Conservation (phyloP, 2,797 vertebrate species). For the Diplodus sargus region DNA sequence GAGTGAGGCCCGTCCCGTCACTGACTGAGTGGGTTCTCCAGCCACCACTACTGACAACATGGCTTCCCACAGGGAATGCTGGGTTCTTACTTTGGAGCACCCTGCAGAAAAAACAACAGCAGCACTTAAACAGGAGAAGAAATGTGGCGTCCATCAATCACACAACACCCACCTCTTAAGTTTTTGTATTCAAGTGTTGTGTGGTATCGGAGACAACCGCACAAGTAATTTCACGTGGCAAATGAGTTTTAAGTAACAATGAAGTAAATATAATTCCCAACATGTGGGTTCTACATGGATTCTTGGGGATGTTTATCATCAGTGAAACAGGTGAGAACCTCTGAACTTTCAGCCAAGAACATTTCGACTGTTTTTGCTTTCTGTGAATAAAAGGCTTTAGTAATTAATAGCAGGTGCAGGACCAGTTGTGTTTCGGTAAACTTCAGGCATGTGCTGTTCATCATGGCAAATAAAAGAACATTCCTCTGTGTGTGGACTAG, state of each 20-base stretch:
- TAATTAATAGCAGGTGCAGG: conserved; percentile 54
- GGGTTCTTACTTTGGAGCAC: conserved; percentile 90
- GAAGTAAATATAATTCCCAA: conserved; percentile 7
- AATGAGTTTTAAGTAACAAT: neutral
- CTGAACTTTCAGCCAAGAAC: conserved; percentile 50
- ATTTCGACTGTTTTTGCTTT: neutral
- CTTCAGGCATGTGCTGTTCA: neutral
- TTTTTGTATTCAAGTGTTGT: neutral
- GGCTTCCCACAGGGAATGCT: conserved; percentile 82
- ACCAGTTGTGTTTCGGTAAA: conserved; percentile 24
- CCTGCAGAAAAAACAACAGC: conserved; percentile 71
- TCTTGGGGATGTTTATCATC: conserved; percentile 38
- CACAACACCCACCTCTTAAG: neutral
- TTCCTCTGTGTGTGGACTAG: neutral
- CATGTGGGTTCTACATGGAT: conserved; percentile 10
- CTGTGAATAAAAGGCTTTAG: conserved; percentile 40
- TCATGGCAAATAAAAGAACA: conserved; percentile 8
- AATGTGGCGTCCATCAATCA: neutral
- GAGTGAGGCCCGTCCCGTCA: conserved; percentile 80
- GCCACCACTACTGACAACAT: conserved; percentile 81
- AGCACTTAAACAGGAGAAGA: conserved; percentile 1
- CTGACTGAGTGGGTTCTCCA: conserved; percentile 91
- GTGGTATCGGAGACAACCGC: neutral
- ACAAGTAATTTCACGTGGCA: neutral
- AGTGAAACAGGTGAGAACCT: conserved; percentile 11